These are phyloP conservation scores for Ceratotherium simum DNA, from an alignment of 2,113 vertebrate genomes.

Conservation along the genomic window DNA sequence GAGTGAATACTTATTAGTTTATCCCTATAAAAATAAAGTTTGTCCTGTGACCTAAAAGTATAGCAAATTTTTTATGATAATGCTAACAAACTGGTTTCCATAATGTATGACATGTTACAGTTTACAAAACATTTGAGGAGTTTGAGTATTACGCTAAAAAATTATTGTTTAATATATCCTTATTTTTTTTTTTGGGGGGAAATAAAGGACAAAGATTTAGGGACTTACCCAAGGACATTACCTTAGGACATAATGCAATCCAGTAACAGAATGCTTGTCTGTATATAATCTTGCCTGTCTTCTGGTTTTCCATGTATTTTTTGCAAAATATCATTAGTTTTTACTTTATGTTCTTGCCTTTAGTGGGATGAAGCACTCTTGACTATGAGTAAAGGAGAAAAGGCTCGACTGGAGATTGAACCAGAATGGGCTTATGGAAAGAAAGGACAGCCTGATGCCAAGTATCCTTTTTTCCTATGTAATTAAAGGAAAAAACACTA, in stretches of 20 bases:
- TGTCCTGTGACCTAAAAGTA: not conserved
- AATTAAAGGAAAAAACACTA: not conserved
- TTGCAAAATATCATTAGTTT: not conserved
- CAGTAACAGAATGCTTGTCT: not conserved
- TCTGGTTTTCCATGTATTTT: not conserved
- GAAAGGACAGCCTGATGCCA: constrained; percentile 96
- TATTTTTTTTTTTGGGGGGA: not conserved
- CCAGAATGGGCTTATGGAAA: constrained; percentile 97
- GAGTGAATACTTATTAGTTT: not conserved
- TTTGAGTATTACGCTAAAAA: not conserved
- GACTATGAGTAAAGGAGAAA: constrained; percentile 98
- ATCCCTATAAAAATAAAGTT: constrained; percentile 26
- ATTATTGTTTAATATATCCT: not conserved
- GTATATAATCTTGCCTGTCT: not conserved
- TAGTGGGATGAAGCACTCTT: constrained; percentile 98
- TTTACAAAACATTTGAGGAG: constrained; percentile 28
- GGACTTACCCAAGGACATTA: not conserved
- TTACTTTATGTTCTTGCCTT: constrained; percentile 8
- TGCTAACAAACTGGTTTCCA: not conserved
- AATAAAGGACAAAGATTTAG: not conserved
- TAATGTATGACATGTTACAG: not conserved
- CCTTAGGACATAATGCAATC: constrained; percentile 14
- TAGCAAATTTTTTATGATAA: not conserved
- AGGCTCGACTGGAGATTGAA: constrained; percentile 95
- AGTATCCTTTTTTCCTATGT: constrained; percentile 94